phyloP scores from a whole-genome alignment of 2,113 vertebrate genomes.

The Ictalurus punctatus region DNA sequence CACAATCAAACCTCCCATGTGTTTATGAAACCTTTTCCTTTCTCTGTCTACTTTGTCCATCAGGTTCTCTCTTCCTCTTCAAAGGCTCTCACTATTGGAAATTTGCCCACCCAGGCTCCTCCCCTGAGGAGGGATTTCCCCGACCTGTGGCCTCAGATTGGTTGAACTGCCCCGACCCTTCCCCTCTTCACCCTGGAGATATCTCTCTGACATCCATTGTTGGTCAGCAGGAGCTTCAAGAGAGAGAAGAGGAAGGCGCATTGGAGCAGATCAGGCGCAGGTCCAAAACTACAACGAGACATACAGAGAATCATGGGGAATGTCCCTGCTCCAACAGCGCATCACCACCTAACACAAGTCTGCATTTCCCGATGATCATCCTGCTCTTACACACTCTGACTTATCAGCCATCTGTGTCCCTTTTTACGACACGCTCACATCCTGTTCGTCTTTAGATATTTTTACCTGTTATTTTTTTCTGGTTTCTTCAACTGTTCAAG shows the following conservation, averaged over 20 bases:
- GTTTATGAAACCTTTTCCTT: not conserved
- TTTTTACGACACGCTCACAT: not conserved
- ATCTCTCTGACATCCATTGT: slow-evolving; percentile 54
- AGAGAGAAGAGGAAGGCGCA: slow-evolving; percentile 35
- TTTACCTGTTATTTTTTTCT: not conserved
- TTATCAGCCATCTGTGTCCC: not conserved
- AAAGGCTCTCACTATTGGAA: slow-evolving; percentile 73
- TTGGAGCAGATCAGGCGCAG: slow-evolving; percentile 43
- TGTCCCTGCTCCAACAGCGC: slow-evolving; percentile 51
- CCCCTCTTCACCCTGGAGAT: slow-evolving; percentile 42
- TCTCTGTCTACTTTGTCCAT: not conserved
- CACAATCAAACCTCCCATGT: not conserved
- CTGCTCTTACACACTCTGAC: slow-evolving; percentile 24
- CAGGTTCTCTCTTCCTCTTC: slow-evolving; percentile 71
- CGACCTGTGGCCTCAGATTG: slow-evolving; percentile 69
- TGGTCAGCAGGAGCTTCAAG: slow-evolving; percentile 58
- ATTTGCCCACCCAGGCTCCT: slow-evolving; percentile 62
- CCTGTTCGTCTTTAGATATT: not conserved
- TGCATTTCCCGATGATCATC: slow-evolving; percentile 9
- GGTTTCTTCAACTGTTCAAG: not conserved
- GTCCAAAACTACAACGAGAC: slow-evolving; percentile 13
- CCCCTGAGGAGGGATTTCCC: slow-evolving; percentile 65
- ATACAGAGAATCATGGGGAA: slow-evolving; percentile 13
- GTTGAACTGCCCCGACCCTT: slow-evolving; percentile 68
- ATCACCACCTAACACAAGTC: slow-evolving; percentile 2